Evolutionary conservation across 2,888 invertebrate species (phyloP).

Genomic region (Parnassius orleans): DNA sequence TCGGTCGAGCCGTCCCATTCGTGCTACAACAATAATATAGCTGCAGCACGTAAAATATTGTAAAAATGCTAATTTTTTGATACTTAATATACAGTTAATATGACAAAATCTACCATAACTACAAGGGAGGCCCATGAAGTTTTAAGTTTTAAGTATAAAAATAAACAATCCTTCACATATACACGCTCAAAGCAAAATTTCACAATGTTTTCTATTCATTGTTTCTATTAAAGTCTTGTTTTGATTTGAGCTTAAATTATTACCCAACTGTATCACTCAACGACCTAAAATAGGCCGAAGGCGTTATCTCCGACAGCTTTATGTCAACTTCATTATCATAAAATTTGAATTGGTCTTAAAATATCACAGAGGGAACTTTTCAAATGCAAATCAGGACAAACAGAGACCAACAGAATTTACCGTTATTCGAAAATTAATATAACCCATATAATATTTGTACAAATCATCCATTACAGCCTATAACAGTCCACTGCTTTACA

Average conservation of each 20-base stretch:
- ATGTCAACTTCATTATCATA: conserved; percentile 21
- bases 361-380: conserved; percentile 13
- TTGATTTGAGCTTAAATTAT: conserved; percentile 17
- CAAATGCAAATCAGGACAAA: conserved; percentile 17
- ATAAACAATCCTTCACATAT: no score
- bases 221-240: conserved; percentile 13
- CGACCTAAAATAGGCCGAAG: conserved; percentile 1
- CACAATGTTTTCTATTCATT: conserved; percentile 12
- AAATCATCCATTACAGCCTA: no score
- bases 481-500: no score
- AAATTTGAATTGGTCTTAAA: conserved; percentile 18
- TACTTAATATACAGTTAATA: no score
- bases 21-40: no score
- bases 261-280: conserved; percentile 3
- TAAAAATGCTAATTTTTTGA: no score
- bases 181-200: conserved; percentile 4
- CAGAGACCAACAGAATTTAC: conserved; percentile 1
- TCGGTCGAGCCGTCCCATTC: no score
- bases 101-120: no score
- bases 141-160: no score
- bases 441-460: no score
- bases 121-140: no score
- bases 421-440: not conserved
- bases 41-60: no score
- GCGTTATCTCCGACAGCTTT: conserved; percentile 13